Evolutionary conservation across 2,888 invertebrate species (phyloP).

Genomic region (Melangyna quadrimaculata): DNA sequence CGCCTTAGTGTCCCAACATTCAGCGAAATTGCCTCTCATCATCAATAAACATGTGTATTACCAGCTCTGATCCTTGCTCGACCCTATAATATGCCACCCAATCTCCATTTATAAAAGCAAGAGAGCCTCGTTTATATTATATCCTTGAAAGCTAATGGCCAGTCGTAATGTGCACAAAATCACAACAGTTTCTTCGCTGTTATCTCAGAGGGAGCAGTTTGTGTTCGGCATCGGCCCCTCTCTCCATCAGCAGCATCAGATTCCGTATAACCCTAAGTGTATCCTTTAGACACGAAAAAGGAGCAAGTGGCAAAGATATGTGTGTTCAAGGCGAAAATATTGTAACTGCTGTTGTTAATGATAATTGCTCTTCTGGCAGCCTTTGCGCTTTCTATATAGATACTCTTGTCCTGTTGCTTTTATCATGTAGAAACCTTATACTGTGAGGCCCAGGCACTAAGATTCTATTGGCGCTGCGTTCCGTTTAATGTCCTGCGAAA

Average conservation of each 20-base stretch:
- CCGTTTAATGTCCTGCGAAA: constrained; percentile 69
- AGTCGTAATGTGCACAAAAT: constrained; percentile 69
- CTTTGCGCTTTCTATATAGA: constrained; percentile 33
- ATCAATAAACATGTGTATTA: constrained; percentile 66
- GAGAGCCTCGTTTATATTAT: constrained; percentile 33
- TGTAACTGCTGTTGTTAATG: constrained; percentile 75
- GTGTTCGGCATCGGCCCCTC: constrained; percentile 29
- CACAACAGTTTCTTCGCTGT: constrained; percentile 65
- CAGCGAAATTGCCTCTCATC: constrained; percentile 62
- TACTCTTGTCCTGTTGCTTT: constrained; percentile 31
- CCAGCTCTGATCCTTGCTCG: constrained; percentile 27
- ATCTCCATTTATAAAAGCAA: not conserved
- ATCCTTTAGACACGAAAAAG: constrained; percentile 32
- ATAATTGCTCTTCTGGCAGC: constrained; percentile 74
- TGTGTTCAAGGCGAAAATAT: constrained; percentile 69
- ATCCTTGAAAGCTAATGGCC: constrained; percentile 67
- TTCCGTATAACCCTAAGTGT: not conserved
- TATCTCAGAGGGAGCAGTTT: constrained; percentile 60
- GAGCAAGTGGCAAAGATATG: constrained; percentile 38
- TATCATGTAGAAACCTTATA: not conserved
- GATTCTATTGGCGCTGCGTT: constrained; percentile 59
- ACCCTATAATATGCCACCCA: constrained; percentile 22
- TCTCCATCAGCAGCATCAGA: not conserved
- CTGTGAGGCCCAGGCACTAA: constrained; percentile 41
- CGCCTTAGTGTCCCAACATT: constrained; percentile 56